Base-by-base conservation (phyloP, 2,888 invertebrate genomes). In the Chromoteleia sp. region DNA sequence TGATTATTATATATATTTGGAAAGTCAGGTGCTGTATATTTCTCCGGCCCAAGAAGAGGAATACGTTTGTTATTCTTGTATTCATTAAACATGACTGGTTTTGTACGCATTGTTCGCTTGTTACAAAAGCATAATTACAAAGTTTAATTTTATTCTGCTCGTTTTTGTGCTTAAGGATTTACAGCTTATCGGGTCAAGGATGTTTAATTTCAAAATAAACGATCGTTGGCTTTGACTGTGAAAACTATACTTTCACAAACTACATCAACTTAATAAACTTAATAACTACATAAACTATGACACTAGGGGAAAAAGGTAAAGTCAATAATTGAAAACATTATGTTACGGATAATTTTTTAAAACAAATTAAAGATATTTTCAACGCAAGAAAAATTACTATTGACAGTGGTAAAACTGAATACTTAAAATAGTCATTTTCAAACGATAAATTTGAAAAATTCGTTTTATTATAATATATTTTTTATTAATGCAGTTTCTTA, bases 11-110 rank as follows among this genome's bases (percentile, higher is more conserved):
- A 73, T 54, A 59, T 50, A 71, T 29, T 59, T 14, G 14, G 41
- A 76, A 76, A 59, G 68, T 76, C 67, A 76, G 67, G 68, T 67
- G 67, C 75, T 41, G 56, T 67, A 65, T 67, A 75, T 67, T 67
- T 58, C 41, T 58, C 14, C 15, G 48, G 33, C 5, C 48, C 14
- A 2, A 19, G 14, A 14, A 15, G 30, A 43, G 10, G 33, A 36
- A 25, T 21, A 17, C 15, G 7, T 58, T 54, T 65, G 39, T 29
- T 65, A 58, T 54, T 74, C 74, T 36, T 63, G 30, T 52, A 17
- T 61, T 52, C 21, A n/a, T 52, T 61, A 25, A 43, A 50, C n/a
- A 5, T 12, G 17, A 33, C 25, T 15, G 21, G 19, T 56, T 30
- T 63, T 63, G 41, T 52, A 30, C 1, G 7, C 45, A 45, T 74